Evolutionary conservation across 64 coral and sea anemone species (phyloP), one percentile per base, ranked within the genome.

Genomic region (Pocillopora verrucosa): DNA sequence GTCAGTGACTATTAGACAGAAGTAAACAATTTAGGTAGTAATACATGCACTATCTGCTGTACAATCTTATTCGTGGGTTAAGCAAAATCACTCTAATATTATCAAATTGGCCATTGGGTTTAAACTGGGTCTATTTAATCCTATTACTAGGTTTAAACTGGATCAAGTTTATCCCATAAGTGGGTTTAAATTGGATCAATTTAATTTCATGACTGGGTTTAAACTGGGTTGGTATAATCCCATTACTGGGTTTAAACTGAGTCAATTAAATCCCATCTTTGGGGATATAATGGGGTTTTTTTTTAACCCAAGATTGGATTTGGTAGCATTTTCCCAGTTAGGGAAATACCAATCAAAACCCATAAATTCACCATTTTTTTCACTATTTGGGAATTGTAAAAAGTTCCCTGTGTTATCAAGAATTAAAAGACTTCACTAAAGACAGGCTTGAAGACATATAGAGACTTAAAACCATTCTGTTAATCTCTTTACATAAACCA

Each of bases 321-420:
- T 86, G 62, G 82, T 86, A 86, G 82, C 82, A 86, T 86, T 86
- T 86, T 86, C 82, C 82, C 82, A 37, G 65, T 86, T 86, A 61
- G 58, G 82, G 68, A 86, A 86, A 86, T 65, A 61, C 82, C 82
- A 86, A 86, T 61, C 36, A 61, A 65, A 65, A n/a, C 62, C 76
- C 75, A 65, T 89, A 56, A 64, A 64, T 79, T 78, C 60, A 30
- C 88, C 88, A 64, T 78, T 80, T 77, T 89, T 35, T 36, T 41
- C 56, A 30, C 30, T 30, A 30, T 30, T 30, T 30, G 30, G 30
- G 30, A 30, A 30, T 30, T 30, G 30, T 30, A 30, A 30, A 30
- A 30, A 30, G 30, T 30, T 30, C 30, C 30, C 30, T 30, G 30
- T 30, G 30, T 30, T 30, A 30, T 30, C 30, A 30, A 30, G 30